Base-by-base conservation (phyloP, 2,888 invertebrate species). In the Trachelus stipa region DNA sequence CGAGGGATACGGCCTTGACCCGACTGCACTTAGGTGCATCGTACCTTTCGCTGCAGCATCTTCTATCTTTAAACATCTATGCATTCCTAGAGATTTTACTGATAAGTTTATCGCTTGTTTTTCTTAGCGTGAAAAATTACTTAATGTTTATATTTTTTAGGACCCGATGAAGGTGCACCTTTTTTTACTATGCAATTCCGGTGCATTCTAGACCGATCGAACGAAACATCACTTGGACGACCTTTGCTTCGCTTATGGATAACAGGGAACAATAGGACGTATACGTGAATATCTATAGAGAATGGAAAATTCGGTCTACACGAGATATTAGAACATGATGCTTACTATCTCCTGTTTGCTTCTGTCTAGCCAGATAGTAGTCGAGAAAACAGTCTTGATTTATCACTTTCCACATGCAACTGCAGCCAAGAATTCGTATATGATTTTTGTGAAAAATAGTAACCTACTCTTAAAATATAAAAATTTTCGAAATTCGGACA, bases 1-100 rank as follows among this genome's bases (percentile, higher is more conserved):
- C 86, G 86, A 87, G 84, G 84, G 84, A 87, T 84, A 85, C 88
- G 90, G 88, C 90, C 90, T 91, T 91, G 91, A 91, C 90, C 91
- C 87, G 90, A 82, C 90, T 87, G 87, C 86, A 88, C 85, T 82
- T 86, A 83, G 87, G 87, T 90, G 88, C 87, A 87, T 87, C 87
- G 88, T 84, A 88, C 88, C 88, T 34, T 88, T 88, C 80, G 80
- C 81, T 56, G 23, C 56, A 56, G 56, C 56, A 56, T 56, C 56
- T 56, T 23, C 23, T 56, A 56, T 56, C 56, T 9, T 56, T 56
- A 23, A 56, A 6, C 6, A 2, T 56, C 56, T 56, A 56, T 23
- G 23, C 23, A 23, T 56, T 56, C 56, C 23, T 56, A 56, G 56
- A 23, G 23, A 56, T 23, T 56, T 56, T 56, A 56, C 23, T 23